Evolutionary conservation across 2,113 vertebrate genomes (phyloP).

Genomic region (Urocitellus parryii): DNA sequence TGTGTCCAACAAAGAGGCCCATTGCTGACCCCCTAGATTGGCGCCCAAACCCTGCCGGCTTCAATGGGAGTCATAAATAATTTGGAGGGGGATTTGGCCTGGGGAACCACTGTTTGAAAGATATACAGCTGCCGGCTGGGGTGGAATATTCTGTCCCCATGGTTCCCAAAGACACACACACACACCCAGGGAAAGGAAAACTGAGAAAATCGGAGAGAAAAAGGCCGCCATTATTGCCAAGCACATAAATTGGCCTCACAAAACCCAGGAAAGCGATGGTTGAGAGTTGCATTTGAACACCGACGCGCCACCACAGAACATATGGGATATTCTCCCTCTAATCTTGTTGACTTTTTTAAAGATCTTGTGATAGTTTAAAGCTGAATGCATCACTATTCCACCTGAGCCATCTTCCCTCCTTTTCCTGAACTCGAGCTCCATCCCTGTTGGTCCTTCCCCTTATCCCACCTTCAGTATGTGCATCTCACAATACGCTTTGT

Average conservation of each 20-base stretch:
- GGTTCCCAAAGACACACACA: constrained; percentile 61
- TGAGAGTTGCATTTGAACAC: constrained; percentile 47
- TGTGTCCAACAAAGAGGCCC: constrained; percentile 76
- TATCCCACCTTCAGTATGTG: background rate
- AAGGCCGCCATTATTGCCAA: constrained; percentile 3
- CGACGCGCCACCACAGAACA: constrained; percentile 53
- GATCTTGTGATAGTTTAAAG: constrained; percentile 50
- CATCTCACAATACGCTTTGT: accelerated
- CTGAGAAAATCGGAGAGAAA: constrained; percentile 11
- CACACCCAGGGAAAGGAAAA: background rate
- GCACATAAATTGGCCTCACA: constrained; percentile 65
- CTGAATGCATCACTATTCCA: background rate
- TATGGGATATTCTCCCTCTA: constrained; percentile 50
- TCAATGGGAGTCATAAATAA: constrained; percentile 81
- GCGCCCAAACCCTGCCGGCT: constrained; percentile 45
- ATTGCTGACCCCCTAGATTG: constrained; percentile 74
- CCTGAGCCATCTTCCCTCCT: background rate
- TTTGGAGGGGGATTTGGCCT: constrained; percentile 77
- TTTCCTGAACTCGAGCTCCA: background rate
- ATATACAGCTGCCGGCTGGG: constrained; percentile 79
- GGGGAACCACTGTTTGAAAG: constrained; percentile 65
- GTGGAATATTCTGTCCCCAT: constrained; percentile 56
- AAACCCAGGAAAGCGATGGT: constrained; percentile 39
- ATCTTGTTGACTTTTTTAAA: constrained; percentile 31
- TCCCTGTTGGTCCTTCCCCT: background rate